Percentiles rank a stretch among this genome's conserved stretches.
These are phyloP conservation scores for Tokudaia muenninki DNA, from an alignment of 2,797 vertebrate species.

Conservation along the genomic window DNA sequence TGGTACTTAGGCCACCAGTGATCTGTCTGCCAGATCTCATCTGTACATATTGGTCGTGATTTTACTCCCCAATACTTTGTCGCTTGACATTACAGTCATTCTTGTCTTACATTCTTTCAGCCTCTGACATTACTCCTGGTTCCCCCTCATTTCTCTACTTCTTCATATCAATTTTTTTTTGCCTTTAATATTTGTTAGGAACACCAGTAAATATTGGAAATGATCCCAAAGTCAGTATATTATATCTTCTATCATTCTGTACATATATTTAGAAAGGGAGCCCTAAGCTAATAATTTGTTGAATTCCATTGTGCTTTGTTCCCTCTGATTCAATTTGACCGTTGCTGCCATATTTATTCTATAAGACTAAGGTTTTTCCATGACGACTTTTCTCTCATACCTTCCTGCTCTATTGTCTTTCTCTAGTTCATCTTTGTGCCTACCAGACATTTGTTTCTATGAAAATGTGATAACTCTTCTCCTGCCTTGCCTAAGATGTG, in stretches of 20 bases:
- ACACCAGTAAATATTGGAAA: not conserved
- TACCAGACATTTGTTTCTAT: not conserved
- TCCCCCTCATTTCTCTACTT: constrained; percentile 40
- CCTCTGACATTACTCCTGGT: not conserved
- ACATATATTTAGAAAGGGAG: not conserved
- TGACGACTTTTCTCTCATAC: not conserved
- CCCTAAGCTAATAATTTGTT: not conserved
- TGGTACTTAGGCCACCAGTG: not conserved
- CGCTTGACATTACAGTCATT: constrained; percentile 42
- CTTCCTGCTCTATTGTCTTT: not conserved
- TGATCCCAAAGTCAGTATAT: not conserved
- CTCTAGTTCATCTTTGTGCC: not conserved
- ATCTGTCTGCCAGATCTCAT: constrained; percentile 18
- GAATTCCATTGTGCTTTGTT: constrained; percentile 16
- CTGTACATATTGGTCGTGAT: not conserved
- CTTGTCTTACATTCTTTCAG: constrained; percentile 46
- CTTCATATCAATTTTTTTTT: not conserved
- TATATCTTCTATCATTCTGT: not conserved
- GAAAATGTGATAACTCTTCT: not conserved
- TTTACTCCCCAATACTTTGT: constrained; percentile 40
- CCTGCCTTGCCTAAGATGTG: not conserved
- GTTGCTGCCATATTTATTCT: not conserved
- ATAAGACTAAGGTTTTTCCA: not conserved
- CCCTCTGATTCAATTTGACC: not conserved
- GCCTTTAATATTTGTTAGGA: constrained; percentile 23